A percentile compares a stretch with the other conserved stretches of the same genome.
Evolutionary conservation across 2,113 vertebrate genomes (phyloP).

Genomic region (Progne subis): DNA sequence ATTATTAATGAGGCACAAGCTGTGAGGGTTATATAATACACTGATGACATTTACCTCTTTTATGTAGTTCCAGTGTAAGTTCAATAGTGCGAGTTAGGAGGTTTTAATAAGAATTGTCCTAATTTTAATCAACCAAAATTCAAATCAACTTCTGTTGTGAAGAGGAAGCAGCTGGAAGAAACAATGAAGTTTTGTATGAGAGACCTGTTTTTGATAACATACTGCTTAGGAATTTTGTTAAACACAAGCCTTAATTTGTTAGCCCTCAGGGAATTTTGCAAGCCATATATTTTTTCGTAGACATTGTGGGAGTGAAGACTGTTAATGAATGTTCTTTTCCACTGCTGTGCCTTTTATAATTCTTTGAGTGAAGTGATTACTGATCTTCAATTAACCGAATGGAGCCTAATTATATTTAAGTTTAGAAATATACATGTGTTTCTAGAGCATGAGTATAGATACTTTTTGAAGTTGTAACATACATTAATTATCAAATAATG

Average conservation of each 20-base stretch:
- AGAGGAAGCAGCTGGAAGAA: constrained; percentile 7
- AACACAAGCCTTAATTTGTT: constrained; percentile 20
- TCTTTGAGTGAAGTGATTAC: not conserved
- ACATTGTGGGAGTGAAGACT: not conserved
- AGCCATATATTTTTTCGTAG: not conserved
- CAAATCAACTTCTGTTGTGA: not conserved
- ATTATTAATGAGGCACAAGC: not conserved
- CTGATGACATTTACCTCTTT: not conserved
- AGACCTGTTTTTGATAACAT: not conserved
- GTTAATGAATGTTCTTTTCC: not conserved
- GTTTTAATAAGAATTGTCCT: not conserved
- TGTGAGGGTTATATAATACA: not conserved
- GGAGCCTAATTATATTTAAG: not conserved
- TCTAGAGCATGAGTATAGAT: not conserved
- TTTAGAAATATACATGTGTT: not conserved
- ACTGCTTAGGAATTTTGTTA: constrained; percentile 26
- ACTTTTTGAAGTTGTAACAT: not conserved
- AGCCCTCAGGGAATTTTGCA: not conserved
- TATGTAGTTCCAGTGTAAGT: not conserved
- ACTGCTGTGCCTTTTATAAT: not conserved
- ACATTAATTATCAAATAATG: not conserved
- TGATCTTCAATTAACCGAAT: not conserved
- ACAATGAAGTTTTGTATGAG: not conserved
- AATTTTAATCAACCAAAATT: not conserved
- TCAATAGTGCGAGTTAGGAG: not conserved